phyloP scores from a whole-genome alignment of 2,888 invertebrate species.

The Crepidodera aurea region DNA sequence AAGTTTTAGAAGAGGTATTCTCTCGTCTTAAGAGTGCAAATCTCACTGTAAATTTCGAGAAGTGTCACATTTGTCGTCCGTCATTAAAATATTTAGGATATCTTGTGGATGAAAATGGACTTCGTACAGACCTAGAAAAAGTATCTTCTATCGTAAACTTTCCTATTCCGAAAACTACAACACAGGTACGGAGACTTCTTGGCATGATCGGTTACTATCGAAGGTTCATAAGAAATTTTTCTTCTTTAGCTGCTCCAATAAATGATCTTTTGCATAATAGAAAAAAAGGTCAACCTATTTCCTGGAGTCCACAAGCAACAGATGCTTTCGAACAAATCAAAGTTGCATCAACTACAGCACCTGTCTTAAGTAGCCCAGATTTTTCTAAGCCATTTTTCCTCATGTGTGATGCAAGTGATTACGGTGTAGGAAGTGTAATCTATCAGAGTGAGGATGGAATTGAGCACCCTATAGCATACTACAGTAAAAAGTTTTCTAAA shows the following conservation, averaged over 20 bases:
- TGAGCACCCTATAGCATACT: slow-evolving; percentile 31
- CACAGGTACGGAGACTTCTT: slow-evolving; percentile 29
- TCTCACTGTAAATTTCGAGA: slow-evolving; percentile 11
- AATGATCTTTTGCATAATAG: slow-evolving; percentile 31
- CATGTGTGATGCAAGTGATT: slow-evolving; percentile 35
- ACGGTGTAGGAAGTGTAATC: slow-evolving; percentile 33
- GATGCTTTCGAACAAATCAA: slow-evolving; percentile 35
- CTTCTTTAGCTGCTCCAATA: slow-evolving; percentile 30
- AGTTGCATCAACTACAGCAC: slow-evolving; percentile 26
- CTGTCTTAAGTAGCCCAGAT: slow-evolving; percentile 40
- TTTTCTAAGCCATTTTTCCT: slow-evolving; percentile 34
- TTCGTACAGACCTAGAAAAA: slow-evolving; percentile 23
- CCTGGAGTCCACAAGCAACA: slow-evolving; percentile 32
- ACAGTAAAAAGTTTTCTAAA: slow-evolving; percentile 26
- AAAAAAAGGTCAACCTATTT: slow-evolving; percentile 34
- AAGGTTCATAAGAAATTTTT: slow-evolving; percentile 28
- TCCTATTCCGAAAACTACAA: slow-evolving; percentile 25
- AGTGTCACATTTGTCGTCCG: slow-evolving; percentile 25
- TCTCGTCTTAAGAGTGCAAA: not conserved
- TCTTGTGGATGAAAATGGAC: slow-evolving; percentile 18
- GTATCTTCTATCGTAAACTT: slow-evolving; percentile 6
- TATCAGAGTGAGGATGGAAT: slow-evolving; percentile 16
- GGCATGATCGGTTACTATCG: slow-evolving; percentile 34
- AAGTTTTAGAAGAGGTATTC: not conserved
- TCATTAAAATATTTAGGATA: slow-evolving; percentile 16